A percentile compares a stretch with the other conserved stretches of the same genome.
These are phyloP conservation scores for Cryptoblepharus egeriae DNA, from an alignment of 2,797 vertebrate genomes.

Conservation along the genomic window DNA sequence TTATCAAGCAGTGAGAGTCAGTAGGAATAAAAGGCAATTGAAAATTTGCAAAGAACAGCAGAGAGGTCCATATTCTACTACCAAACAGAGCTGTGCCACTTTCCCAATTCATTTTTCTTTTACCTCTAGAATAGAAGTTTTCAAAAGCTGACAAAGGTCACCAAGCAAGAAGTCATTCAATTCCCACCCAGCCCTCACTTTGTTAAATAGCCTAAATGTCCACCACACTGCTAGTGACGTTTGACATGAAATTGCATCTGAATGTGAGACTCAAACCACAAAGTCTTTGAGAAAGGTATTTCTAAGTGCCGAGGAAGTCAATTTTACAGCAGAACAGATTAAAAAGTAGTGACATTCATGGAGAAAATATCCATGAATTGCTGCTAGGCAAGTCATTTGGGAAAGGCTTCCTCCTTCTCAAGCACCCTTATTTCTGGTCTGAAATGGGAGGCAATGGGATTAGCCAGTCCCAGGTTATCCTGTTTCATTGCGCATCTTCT, in stretches of 20 bases:
- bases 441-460: neutral
- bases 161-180: neutral
- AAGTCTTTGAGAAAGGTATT: neutral
- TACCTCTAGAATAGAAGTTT: neutral
- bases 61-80: slow-evolving; percentile 34
- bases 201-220: neutral
- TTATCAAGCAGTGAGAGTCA: slow-evolving; percentile 32
- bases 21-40: slow-evolving; percentile 28
- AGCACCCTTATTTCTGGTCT: neutral
- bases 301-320: too few species aligned
- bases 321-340: neutral
- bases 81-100: slow-evolving; percentile 24
- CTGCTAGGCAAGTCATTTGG: neutral
- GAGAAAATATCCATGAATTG: neutral
- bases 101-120: slow-evolving; percentile 17
- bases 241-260: neutral
- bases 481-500: too few species aligned
- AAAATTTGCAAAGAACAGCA: slow-evolving; percentile 9
- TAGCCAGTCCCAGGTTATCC: too few species aligned
- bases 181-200: neutral
- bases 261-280: neutral
- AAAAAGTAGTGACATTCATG: neutral
- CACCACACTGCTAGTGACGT: neutral
- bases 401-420: neutral
- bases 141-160: neutral